Evolutionary conservation across 2,888 invertebrate genomes (phyloP), one percentile per base, ranked within the genome.

Genomic region (Agonopterix heracliana): DNA sequence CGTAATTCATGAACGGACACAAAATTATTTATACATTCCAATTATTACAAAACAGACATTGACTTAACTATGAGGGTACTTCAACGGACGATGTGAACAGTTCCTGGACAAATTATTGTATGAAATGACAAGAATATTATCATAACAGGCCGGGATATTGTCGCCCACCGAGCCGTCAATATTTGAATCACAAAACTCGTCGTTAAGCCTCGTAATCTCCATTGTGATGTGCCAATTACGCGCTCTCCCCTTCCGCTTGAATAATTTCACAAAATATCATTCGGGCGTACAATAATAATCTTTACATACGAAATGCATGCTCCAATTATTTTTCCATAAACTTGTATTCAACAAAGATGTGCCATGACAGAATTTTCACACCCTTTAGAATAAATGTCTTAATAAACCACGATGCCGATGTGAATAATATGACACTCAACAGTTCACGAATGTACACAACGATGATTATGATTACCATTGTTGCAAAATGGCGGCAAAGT

Each of bases 171-270:
- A 61, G 56, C 67, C 67, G 66, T 65, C 71, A 60, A 72, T 78
- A 83, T 84, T 83, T 81, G 83, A 81, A 84, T 86, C 81, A 82
- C 85, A 84, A 86, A 87, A 84, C 83, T 78, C 68, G 71, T 59
- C 68, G 57, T 66, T 81, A 86, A 86, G 81, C 83, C 72, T 69
- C 64, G 68, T 87, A 85, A 88, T 86, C 87, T 80, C 84, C 71
- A 84, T 87, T 88, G 86, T 88, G 67, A 68, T 63, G 73, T 67
- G 81, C 87, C 87, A 88, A 88, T 88, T 88, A 88, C 77, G 41
- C 70, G 63, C 77, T 83, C 84, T 81, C 83, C 87, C 87, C 84
- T 86, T 87, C 84, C 85, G 85, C 78, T 72, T 79, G 78, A 82
- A 81, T 82, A 80, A 81, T 81, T 81, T 75, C 71, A 74, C 61